Evolutionary conservation across 2,797 vertebrate species (phyloP), one percentile per base, ranked within the genome.

Genomic region (Acanthopagrus latus): DNA sequence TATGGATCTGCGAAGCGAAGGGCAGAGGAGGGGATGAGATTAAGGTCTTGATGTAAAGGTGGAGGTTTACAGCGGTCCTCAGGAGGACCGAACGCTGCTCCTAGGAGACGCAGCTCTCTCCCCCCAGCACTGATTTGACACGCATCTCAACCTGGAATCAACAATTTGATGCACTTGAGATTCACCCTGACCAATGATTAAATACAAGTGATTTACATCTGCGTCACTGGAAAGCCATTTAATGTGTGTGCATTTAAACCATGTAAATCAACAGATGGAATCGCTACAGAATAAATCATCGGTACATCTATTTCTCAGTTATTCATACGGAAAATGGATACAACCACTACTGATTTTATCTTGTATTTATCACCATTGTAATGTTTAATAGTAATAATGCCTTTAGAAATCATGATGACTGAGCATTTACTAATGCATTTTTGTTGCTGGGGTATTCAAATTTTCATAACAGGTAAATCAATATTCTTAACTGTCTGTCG

Each of bases 261-360:
- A 50, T 17, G n/a, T 11, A 66, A 44, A 76, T 44, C n/a, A 17
- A 21, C 21, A 18, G 20, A 41, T 43, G 11, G 12, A 54, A 41
- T 43, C 17, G 21, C 59, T 72, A 21, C 21, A 14, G 48, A 77
- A 85, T 84, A 86, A 90, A 47, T 33, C 14, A 38, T 38, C 9
- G 9, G 38, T 10, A 38, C 2, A 0, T 59, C 13, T 23, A 17
- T 44, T 44, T 23, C 17, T 12, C 41, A 21, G 50, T 43, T 2
- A 16, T 67, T 23, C 3, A 55, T 43, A 50, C 48, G 27, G 43
- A 2, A 43, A 58, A 29, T 1, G 0, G 13, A 50, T 18, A 74
- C 17, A 33, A 56, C 14, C 5, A 63, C 11, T 59, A 3, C 38
- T 33, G 4, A 20, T 14, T 51, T 16, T 18, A 5, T 11, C 9